Conservation (phyloP, 2,797 vertebrate species). For the Lepilemur septentrionalis region DNA sequence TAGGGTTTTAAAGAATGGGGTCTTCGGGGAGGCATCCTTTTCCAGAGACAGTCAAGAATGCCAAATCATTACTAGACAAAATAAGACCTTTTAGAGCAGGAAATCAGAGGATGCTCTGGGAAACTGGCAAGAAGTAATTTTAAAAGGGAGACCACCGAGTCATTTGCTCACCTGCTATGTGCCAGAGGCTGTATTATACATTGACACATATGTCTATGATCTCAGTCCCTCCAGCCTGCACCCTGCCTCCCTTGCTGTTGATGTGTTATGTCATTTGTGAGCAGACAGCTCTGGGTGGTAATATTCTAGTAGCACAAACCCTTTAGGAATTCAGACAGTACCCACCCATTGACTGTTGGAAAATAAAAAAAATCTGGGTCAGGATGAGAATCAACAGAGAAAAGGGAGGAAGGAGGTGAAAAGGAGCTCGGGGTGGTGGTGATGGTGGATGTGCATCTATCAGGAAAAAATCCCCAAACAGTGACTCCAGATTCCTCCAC, state of each 20-base stretch:
- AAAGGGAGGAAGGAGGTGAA: neutral
- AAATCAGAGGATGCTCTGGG: neutral
- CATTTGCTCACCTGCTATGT: neutral
- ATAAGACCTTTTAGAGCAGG: neutral
- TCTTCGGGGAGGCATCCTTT: neutral
- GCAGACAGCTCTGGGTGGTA: conserved; percentile 15
- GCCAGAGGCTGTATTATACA: neutral
- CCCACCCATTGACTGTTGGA: conserved; percentile 29
- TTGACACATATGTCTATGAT: neutral
- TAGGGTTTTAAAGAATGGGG: neutral
- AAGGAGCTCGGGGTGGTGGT: neutral
- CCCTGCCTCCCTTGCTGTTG: neutral
- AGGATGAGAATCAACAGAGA: neutral
- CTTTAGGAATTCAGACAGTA: conserved; percentile 68
- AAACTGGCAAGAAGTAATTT: conserved; percentile 2
- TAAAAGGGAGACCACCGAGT: neutral
- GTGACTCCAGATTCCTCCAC: neutral
- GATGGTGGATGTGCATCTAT: neutral
- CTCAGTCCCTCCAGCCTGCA: neutral
- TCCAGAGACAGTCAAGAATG: neutral
- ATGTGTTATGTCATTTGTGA: neutral
- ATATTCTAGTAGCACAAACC: conserved; percentile 27
- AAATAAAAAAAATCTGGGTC: neutral
- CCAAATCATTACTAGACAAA: neutral
- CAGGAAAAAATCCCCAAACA: neutral